These are phyloP conservation scores for Ispidina picta DNA, from an alignment of 2,797 vertebrate genomes.

Conservation along the genomic window DNA sequence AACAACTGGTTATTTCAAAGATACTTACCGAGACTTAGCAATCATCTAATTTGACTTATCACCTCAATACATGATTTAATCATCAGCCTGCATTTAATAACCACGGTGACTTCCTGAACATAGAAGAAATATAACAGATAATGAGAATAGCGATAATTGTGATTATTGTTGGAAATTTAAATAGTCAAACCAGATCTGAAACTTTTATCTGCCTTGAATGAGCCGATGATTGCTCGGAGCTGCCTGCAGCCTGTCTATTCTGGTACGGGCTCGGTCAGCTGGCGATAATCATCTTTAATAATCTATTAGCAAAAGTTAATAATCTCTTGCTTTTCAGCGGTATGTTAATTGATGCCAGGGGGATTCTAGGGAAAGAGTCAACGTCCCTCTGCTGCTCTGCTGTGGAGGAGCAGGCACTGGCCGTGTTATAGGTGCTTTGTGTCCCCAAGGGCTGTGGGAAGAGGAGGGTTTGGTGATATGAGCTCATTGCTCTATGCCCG, in stretches of 20 bases:
- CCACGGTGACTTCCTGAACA: conserved; percentile 44
- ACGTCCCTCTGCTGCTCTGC: background rate
- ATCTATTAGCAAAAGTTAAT: conserved; percentile 58
- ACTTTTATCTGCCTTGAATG: conserved; percentile 36
- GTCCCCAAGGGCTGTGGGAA: background rate
- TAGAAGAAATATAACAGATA: conserved; percentile 44
- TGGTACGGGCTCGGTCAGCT: conserved; percentile 24
- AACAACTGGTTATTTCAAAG: conserved; percentile 51
- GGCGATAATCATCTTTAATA: conserved; percentile 56
- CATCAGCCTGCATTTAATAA: conserved; percentile 55
- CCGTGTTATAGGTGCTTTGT: background rate
- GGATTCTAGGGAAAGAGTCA: background rate
- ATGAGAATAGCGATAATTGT: conserved; percentile 28
- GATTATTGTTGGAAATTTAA: conserved; percentile 47
- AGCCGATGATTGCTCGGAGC: conserved; percentile 17
- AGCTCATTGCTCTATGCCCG: background rate
- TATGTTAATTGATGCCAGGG: background rate
- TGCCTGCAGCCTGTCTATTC: conserved; percentile 32
- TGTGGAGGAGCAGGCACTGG: background rate
- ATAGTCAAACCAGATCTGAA: conserved; percentile 45
- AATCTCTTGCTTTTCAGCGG: background rate
- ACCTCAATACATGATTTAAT: conserved; percentile 51
- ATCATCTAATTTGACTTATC: conserved; percentile 54
- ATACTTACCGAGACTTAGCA: conserved; percentile 12
- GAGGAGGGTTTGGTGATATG: background rate